Conservation (phyloP, 2,113 vertebrate species). For the rat (Rattus norvegicus) region DNA sequence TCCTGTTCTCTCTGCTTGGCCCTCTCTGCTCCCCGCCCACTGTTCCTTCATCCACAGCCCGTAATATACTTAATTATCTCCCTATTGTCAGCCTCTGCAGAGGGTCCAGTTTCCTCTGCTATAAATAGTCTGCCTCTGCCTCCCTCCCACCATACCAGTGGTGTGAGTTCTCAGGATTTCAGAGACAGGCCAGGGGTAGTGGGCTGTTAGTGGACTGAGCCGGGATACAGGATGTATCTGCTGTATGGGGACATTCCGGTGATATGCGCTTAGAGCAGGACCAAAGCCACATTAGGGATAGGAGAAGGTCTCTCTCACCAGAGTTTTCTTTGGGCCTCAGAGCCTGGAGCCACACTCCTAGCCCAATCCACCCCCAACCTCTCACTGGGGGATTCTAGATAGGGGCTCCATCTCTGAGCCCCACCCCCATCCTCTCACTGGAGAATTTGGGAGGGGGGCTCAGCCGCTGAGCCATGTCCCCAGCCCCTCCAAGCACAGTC, state of each 20-base stretch:
- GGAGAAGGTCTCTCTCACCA: not conserved
- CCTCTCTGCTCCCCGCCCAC: not conserved
- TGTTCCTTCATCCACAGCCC: not conserved
- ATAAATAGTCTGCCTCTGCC: not conserved
- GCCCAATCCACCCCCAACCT: not conserved
- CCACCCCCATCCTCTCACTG: not conserved
- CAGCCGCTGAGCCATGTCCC: not conserved
- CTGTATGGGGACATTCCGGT: not conserved
- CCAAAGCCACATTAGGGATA: not conserved
- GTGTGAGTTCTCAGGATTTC: not conserved
- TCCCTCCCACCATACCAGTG: not conserved
- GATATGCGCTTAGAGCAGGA: not conserved
- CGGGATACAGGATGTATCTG: too few relatives aligned
- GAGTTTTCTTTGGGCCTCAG: not conserved
- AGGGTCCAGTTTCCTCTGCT: not conserved
- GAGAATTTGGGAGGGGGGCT: not conserved
- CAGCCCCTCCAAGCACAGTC: not conserved
- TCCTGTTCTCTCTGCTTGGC: not conserved
- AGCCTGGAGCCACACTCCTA: not conserved
- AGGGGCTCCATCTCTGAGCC: not conserved
- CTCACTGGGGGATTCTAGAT: too few relatives aligned
- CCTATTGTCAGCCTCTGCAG: not conserved
- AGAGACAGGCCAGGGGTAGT: not conserved
- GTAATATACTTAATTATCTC: conserved; percentile 39
- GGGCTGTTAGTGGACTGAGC: not conserved